Evolutionary conservation across 2,797 vertebrate genomes (phyloP).

Genomic region (Thamnophis elegans): DNA sequence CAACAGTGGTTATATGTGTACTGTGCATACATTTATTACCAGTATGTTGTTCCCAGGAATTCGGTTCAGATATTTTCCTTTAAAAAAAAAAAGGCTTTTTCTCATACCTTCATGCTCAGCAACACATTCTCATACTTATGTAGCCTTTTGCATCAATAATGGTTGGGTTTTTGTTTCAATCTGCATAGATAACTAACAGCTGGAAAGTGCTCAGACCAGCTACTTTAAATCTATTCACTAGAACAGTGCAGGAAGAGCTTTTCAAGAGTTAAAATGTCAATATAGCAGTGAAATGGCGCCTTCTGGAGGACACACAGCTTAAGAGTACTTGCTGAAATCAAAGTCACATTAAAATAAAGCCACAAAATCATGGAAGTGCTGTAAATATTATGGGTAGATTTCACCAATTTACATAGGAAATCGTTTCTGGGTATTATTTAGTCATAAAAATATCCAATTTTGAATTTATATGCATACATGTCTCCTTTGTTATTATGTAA

Average conservation of each 20-base stretch:
- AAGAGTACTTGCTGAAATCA: background rate
- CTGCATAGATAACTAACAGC: accelerated
- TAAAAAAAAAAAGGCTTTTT: background rate
- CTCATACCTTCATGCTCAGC: background rate
- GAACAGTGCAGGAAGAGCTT: background rate
- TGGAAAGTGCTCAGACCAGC: background rate
- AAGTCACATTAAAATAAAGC: background rate
- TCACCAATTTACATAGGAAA: background rate
- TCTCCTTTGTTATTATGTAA: background rate
- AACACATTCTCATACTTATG: accelerated
- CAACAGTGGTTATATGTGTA: background rate
- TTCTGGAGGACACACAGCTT: constrained; percentile 54
- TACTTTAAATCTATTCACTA: background rate
- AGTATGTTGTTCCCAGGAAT: background rate
- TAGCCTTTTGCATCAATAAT: background rate
- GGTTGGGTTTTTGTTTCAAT: background rate
- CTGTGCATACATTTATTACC: accelerated
- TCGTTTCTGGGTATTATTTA: background rate
- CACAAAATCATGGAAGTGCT: background rate
- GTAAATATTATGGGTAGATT: accelerated
- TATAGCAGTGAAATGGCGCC: constrained; percentile 42
- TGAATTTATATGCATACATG: background rate
- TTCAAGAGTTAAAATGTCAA: background rate
- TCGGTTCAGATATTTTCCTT: accelerated
- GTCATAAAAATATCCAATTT: background rate